These are phyloP conservation scores for Natator depressus DNA, from an alignment of 2,113 vertebrate species.

Conservation along the genomic window DNA sequence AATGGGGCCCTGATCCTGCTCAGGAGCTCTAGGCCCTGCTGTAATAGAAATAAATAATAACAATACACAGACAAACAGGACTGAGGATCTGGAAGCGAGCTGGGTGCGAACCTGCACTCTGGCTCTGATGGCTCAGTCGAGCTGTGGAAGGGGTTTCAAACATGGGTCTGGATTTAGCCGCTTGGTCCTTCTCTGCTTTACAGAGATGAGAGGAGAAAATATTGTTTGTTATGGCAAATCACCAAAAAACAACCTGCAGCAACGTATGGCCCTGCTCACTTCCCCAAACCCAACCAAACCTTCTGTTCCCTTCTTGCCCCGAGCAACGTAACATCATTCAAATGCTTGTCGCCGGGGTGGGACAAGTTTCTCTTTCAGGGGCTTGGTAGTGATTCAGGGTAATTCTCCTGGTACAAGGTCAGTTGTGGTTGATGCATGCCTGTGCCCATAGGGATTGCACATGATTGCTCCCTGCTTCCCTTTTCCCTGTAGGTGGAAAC, in stretches of 20 bases:
- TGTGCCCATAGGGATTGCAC: too few species aligned
- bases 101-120: background rate
- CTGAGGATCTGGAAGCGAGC: background rate
- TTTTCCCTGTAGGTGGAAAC: slow-evolving; percentile 78
- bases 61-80: background rate
- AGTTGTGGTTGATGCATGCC: background rate
- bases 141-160: background rate
- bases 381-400: background rate
- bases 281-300: background rate
- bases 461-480: background rate
- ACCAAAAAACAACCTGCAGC: background rate
- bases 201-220: background rate
- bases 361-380: background rate
- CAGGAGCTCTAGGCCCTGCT: background rate
- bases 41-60: background rate
- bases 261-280: background rate
- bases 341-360: background rate
- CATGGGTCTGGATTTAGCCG: accelerated
- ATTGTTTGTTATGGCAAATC: background rate
- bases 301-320: background rate
- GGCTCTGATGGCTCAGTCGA: background rate
- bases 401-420: background rate
- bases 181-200: background rate
- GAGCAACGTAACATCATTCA: background rate
- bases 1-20: background rate